phyloP scores from a whole-genome alignment of 2,113 vertebrate species.

The Salvelinus namaycush region DNA sequence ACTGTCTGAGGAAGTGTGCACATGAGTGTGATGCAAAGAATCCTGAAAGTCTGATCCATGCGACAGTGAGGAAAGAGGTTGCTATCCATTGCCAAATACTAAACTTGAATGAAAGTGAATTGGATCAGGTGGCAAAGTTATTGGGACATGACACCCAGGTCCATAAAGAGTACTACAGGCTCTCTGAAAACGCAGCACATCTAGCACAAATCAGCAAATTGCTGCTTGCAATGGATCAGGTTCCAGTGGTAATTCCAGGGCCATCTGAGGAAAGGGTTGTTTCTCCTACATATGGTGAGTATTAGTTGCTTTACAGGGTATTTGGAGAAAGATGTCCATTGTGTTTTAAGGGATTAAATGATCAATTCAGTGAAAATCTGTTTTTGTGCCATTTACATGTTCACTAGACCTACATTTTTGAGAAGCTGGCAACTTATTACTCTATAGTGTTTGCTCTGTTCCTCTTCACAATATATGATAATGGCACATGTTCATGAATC shows the following conservation, averaged over 20 bases:
- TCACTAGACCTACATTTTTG: too few relatives aligned
- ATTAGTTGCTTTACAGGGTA: not conserved
- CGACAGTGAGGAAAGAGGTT: conserved; percentile 64
- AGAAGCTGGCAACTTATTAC: too few relatives aligned
- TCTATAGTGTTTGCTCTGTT: too few relatives aligned
- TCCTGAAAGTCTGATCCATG: conserved; percentile 61
- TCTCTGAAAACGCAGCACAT: conserved; percentile 45
- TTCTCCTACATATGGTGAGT: not conserved
- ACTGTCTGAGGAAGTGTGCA: conserved; percentile 63
- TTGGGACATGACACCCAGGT: conserved; percentile 27
- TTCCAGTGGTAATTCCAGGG: conserved; percentile 9
- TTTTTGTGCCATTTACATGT: too few relatives aligned
- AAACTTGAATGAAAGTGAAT: conserved; percentile 56
- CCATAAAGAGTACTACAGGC: conserved; percentile 47
- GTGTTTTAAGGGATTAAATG: too few relatives aligned
- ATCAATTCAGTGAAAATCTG: too few relatives aligned
- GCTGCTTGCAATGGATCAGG: conserved; percentile 57
- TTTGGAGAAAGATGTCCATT: too few relatives aligned
- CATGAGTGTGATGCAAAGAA: conserved; percentile 66
- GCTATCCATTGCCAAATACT: conserved; percentile 68
- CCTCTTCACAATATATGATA: too few relatives aligned
- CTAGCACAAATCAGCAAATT: conserved; percentile 63
- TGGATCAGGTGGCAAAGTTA: conserved; percentile 56
- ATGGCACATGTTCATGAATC: too few relatives aligned
- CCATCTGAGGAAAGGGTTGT: not conserved